Percentiles rank a stretch among this genome's conserved stretches.
These are phyloP conservation scores for Exaiptasia diaphana DNA, from an alignment of 64 coral and sea anemone species.

Conservation along the genomic window DNA sequence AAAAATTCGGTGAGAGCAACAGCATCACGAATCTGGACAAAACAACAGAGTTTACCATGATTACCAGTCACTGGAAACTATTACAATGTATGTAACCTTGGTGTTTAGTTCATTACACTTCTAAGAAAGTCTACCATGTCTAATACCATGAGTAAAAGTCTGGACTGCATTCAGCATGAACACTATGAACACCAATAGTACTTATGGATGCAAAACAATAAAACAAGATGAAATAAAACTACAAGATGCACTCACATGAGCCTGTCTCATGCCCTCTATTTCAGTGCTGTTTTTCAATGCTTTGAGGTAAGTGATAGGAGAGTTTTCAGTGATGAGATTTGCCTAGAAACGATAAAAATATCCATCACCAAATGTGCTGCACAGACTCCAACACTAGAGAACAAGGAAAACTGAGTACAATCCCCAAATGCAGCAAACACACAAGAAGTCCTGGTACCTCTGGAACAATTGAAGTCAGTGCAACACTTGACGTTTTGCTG, in stretches of 20 bases:
- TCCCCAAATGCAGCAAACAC: too few species aligned
- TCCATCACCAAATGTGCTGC: too few species aligned
- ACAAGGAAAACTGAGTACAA: neutral
- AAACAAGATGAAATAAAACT: neutral
- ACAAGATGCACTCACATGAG: slow-evolving; percentile 38
- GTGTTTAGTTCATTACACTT: too few species aligned
- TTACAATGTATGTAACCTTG: too few species aligned
- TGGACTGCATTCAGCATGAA: too few species aligned
- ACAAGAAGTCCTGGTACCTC: slow-evolving; percentile 55
- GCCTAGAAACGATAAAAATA: too few species aligned
- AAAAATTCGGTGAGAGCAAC: slow-evolving; percentile 88
- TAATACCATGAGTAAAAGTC: too few species aligned
- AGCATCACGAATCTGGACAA: slow-evolving; percentile 85
- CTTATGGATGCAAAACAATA: too few species aligned
- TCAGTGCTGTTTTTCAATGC: slow-evolving; percentile 79
- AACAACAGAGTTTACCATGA: neutral
- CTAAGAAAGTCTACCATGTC: too few species aligned
- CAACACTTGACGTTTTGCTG: slow-evolving; percentile 74
- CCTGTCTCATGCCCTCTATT: slow-evolving; percentile 81
- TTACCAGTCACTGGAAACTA: too few species aligned
- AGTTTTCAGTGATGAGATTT: slow-evolving; percentile 43
- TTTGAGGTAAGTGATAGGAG: slow-evolving; percentile 59
- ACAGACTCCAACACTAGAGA: too few species aligned
- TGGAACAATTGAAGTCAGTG: slow-evolving; percentile 66
- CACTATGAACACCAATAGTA: too few species aligned